These are phyloP conservation scores for Neria commutata DNA, from an alignment of 2,888 invertebrate genomes.

Conservation along the genomic window DNA sequence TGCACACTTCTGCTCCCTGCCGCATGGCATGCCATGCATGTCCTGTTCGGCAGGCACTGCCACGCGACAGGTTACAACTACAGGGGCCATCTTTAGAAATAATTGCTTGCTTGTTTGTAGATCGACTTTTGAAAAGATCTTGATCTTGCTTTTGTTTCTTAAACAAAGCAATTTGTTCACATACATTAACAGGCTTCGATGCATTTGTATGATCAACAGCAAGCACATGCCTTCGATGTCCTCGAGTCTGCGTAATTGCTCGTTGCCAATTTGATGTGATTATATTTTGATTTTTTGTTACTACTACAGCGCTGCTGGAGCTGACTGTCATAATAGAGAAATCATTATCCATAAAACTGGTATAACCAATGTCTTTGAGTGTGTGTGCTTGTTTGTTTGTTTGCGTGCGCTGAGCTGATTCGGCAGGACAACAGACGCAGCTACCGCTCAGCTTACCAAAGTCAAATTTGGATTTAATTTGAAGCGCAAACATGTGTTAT, in stretches of 20 bases:
- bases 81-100: no score
- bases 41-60: constrained; percentile 4
- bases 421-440: constrained; percentile 18
- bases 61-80: constrained; percentile 18
- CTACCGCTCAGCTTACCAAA: constrained; percentile 16
- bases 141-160: no score
- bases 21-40: neutral
- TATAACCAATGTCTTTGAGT: no score
- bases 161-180: no score
- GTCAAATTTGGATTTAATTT: constrained; percentile 51
- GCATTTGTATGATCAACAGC: constrained; percentile 7
- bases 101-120: no score
- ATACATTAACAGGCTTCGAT: neutral
- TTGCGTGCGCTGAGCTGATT: constrained; percentile 6
- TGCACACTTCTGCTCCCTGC: neutral
- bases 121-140: no score
- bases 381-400: no score
- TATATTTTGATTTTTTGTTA: neutral
- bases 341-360: constrained; percentile 38
- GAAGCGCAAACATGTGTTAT: constrained; percentile 47
- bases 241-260: neutral
- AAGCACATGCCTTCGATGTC: constrained; percentile 4
- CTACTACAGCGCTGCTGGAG: neutral
- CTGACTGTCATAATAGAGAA: constrained; percentile 50
- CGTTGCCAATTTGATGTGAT: neutral